Conservation (phyloP, 2,888 invertebrate species). For the Caenorhabditis panamensis region DNA sequence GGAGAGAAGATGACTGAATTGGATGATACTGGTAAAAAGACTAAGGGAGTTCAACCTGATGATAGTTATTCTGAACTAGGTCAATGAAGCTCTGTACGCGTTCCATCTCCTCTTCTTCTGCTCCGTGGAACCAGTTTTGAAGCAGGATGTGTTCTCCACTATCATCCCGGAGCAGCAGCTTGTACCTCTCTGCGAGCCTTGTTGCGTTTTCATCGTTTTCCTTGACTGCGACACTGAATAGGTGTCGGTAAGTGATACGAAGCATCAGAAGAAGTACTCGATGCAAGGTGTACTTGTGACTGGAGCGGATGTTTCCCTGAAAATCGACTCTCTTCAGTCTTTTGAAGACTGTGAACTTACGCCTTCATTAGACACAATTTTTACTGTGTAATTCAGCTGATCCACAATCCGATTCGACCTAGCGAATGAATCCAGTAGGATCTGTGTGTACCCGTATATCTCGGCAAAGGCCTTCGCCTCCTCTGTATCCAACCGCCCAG, state of each 20-base stretch:
- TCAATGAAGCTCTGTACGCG: slow-evolving; percentile 28
- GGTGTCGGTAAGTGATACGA: slow-evolving; percentile 40
- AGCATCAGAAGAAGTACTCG: slow-evolving; percentile 51
- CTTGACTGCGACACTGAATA: slow-evolving; percentile 43
- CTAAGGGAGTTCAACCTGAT: too few relatives aligned
- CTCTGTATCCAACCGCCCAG: slow-evolving; percentile 24
- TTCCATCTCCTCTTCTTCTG: slow-evolving; percentile 31
- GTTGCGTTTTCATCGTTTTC: slow-evolving; percentile 14
- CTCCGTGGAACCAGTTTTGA: slow-evolving; percentile 17
- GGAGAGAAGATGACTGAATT: slow-evolving; percentile 43
- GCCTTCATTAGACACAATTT: slow-evolving; percentile 11
- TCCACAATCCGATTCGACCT: slow-evolving; percentile 41
- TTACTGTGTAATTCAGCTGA: slow-evolving; percentile 42
- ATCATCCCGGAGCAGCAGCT: slow-evolving; percentile 28
- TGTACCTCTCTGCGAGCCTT: slow-evolving; percentile 44
- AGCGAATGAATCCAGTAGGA: slow-evolving; percentile 42
- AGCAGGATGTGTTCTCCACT: slow-evolving; percentile 25
- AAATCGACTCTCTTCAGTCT: neutral
- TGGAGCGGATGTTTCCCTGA: neutral
- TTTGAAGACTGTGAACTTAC: too few relatives aligned
- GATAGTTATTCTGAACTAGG: slow-evolving; percentile 47
- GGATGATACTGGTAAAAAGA: too few relatives aligned
- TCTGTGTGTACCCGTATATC: slow-evolving; percentile 41
- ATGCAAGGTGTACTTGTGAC: slow-evolving; percentile 13
- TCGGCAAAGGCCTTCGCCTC: slow-evolving; percentile 24